Evolutionary conservation across 2,113 vertebrate genomes (phyloP).

Genomic region (Tenebrosternarchus preto): DNA sequence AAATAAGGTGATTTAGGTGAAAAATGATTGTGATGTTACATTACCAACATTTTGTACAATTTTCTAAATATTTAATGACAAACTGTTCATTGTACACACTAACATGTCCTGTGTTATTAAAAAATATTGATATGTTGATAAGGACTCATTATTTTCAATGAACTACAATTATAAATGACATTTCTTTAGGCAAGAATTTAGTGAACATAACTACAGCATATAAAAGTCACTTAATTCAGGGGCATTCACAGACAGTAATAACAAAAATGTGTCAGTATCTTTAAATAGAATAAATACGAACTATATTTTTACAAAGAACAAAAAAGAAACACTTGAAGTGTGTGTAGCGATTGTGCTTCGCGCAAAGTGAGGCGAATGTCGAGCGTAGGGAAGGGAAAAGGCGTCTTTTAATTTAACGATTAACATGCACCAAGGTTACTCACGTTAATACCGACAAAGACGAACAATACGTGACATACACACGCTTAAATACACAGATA

Average conservation of each 20-base stretch:
- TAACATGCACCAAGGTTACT: too few species aligned
- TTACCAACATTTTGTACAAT: neutral
- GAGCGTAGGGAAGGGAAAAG: too few species aligned
- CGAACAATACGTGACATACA: too few species aligned
- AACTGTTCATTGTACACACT: neutral
- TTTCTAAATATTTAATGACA: neutral
- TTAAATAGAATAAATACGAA: too few species aligned
- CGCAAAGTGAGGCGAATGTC: too few species aligned
- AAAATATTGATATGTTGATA: slow-evolving; percentile 15
- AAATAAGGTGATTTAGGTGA: too few species aligned
- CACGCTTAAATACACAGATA: too few species aligned
- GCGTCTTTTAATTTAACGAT: too few species aligned
- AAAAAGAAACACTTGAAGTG: neutral
- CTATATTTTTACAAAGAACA: neutral
- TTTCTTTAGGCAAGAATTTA: slow-evolving; percentile 40
- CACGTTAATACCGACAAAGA: too few species aligned
- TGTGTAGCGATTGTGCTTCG: too few species aligned
- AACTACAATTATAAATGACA: slow-evolving; percentile 38
- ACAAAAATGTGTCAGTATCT: neutral
- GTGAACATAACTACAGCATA: slow-evolving; percentile 18
- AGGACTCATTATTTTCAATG: neutral
- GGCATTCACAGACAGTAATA: neutral
- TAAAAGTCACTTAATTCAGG: neutral
- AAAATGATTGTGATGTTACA: neutral
- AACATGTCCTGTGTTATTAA: neutral